These are phyloP conservation scores for Caenorhabditis latens DNA, from an alignment of 1,140 invertebrate species.

Conservation along the genomic window DNA sequence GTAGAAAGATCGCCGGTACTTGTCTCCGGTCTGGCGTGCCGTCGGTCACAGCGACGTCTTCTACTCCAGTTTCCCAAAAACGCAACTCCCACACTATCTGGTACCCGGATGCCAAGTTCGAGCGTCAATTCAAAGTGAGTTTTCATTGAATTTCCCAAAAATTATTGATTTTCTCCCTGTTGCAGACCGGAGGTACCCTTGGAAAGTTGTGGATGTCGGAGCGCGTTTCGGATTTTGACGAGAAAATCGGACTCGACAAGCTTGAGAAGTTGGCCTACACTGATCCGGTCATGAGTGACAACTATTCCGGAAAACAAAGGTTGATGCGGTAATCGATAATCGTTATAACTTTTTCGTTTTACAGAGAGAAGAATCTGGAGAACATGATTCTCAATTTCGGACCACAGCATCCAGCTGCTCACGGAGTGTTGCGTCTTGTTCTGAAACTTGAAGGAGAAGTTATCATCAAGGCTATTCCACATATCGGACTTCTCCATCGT, in stretches of 20 bases:
- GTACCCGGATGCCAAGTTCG: conserved; percentile 77
- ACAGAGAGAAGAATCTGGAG: conserved; percentile 73
- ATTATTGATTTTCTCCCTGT: conserved; percentile 39
- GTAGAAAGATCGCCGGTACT: conserved; percentile 54
- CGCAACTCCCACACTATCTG: conserved; percentile 71
- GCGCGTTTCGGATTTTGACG: conserved; percentile 58
- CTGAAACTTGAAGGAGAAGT: conserved; percentile 95
- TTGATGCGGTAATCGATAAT: neutral
- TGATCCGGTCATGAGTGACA: conserved; percentile 65
- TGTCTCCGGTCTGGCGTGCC: conserved; percentile 49
- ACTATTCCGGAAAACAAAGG: conserved; percentile 64
- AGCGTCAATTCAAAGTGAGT: conserved; percentile 72
- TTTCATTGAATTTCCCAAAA: neutral
- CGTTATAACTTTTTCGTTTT: neutral
- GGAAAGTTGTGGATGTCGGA: conserved; percentile 63
- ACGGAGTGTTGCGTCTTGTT: conserved; percentile 93
- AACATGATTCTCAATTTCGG: conserved; percentile 91
- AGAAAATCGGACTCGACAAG: conserved; percentile 68
- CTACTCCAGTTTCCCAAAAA: conserved; percentile 53
- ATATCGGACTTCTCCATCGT: conserved; percentile 94
- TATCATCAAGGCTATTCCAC: conserved; percentile 90
- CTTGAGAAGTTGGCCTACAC: conserved; percentile 63
- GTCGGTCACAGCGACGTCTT: conserved; percentile 32
- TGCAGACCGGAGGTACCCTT: conserved; percentile 68
- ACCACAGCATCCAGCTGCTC: conserved; percentile 97